Percentiles rank a stretch among this genome's conserved stretches.
Conservation (phyloP, 1,140 invertebrate genomes). For the Ceratoteleas bidentatus region DNA sequence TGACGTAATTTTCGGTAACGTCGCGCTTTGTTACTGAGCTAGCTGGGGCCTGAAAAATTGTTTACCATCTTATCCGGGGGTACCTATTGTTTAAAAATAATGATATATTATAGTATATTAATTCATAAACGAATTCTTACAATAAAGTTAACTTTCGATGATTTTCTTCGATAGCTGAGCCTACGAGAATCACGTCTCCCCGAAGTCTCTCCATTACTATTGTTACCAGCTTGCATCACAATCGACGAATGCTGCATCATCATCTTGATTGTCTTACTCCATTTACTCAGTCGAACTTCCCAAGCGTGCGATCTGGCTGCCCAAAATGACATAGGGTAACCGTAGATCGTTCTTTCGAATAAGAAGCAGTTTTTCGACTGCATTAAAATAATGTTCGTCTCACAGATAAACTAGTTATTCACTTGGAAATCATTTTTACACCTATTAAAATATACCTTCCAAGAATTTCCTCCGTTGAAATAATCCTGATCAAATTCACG, state of each 20-base stretch:
- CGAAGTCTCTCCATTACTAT: too few relatives aligned
- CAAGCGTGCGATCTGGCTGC: constrained; percentile 12
- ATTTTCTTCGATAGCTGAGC: too few relatives aligned
- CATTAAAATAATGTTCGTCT: not conserved
- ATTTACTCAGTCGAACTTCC: constrained; percentile 8
- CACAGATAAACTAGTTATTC: not conserved
- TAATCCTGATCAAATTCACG: constrained; percentile 47
- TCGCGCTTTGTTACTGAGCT: not conserved
- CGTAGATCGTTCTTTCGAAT: constrained; percentile 13
- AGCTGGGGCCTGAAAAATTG: not conserved
- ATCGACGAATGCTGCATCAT: too few relatives aligned
- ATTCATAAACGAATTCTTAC: too few relatives aligned
- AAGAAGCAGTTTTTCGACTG: constrained; percentile 8
- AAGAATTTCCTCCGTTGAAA: constrained; percentile 9
- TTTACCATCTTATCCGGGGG: too few relatives aligned
- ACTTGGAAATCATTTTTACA: not conserved
- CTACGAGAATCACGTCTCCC: too few relatives aligned
- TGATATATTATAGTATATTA: too few relatives aligned
- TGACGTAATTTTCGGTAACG: constrained; percentile 12
- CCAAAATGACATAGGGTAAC: constrained; percentile 17
- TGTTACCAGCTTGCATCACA: too few relatives aligned
- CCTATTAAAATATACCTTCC: constrained; percentile 17
- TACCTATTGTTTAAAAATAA: too few relatives aligned
- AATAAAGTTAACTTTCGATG: too few relatives aligned
- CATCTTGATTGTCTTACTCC: too few relatives aligned